phyloP scores from a whole-genome alignment of 2,113 vertebrate genomes.

The Deroptyus accipitrinus region DNA sequence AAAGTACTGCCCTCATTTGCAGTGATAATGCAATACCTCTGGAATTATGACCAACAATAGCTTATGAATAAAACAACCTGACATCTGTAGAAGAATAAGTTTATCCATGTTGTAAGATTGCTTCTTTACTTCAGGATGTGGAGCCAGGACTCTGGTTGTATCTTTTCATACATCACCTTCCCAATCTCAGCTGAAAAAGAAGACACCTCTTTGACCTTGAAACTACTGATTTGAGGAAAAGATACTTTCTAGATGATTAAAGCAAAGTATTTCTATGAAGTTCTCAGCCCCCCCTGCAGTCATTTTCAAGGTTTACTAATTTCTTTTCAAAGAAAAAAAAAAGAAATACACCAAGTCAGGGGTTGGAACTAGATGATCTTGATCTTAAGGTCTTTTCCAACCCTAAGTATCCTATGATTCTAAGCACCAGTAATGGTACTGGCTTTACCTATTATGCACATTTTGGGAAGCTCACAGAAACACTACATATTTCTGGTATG shows the following conservation, averaged over 20 bases:
- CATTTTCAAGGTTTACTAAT: neutral
- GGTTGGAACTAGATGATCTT: neutral
- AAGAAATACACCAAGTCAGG: neutral
- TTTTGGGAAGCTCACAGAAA: neutral
- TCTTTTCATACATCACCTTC: neutral
- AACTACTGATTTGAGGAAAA: neutral
- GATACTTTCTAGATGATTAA: neutral
- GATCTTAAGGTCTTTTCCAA: neutral
- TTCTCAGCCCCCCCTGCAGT: neutral
- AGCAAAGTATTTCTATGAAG: neutral
- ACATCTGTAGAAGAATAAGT: neutral
- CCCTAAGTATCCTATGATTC: neutral
- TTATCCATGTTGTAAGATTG: neutral
- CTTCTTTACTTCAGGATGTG: neutral
- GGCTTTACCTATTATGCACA: neutral
- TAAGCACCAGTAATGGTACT: neutral
- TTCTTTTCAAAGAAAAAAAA: neutral
- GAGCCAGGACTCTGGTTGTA: neutral
- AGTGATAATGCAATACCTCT: conserved; percentile 8
- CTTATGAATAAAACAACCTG: neutral
- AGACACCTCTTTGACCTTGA: neutral
- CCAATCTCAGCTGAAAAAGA: neutral
- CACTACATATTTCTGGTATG: neutral
- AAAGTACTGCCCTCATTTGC: neutral
- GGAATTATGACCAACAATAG: neutral